phyloP scores from a whole-genome alignment of 1,140 invertebrate genomes.

The Pinna nobilis region DNA sequence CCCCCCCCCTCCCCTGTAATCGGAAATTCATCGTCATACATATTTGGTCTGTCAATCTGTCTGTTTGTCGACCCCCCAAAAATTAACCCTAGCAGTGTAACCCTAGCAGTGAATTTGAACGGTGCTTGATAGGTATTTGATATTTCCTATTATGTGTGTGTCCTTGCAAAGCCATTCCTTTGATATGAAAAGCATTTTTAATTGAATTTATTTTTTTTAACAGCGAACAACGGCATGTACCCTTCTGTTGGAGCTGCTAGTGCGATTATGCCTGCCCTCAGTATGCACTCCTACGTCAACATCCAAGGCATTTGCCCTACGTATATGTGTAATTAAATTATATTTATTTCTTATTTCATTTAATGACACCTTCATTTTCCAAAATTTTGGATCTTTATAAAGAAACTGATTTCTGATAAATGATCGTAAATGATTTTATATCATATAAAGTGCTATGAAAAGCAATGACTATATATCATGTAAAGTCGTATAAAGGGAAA shows the following conservation, averaged over 20 bases:
- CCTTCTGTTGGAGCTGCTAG: background rate
- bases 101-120: background rate
- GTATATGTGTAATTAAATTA: background rate
- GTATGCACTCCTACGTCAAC: background rate
- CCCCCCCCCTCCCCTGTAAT: no score
- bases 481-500: no score
- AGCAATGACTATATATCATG: no score
- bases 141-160: no score
- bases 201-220: background rate
- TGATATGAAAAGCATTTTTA: background rate
- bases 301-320: background rate
- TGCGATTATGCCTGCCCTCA: background rate
- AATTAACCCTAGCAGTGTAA: no score
- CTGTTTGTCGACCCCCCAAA: no score
- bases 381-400: background rate
- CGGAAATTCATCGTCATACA: no score
- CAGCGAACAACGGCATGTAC: background rate
- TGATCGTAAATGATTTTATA: no score
- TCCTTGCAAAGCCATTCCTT: background rate
- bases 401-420: background rate
- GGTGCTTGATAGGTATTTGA: background rate
- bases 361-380: background rate
- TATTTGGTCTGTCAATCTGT: no score
- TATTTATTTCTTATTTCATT: background rate
- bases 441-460: no score